Base-by-base conservation (phyloP, 2,797 vertebrate genomes). In the Argentina silus region DNA sequence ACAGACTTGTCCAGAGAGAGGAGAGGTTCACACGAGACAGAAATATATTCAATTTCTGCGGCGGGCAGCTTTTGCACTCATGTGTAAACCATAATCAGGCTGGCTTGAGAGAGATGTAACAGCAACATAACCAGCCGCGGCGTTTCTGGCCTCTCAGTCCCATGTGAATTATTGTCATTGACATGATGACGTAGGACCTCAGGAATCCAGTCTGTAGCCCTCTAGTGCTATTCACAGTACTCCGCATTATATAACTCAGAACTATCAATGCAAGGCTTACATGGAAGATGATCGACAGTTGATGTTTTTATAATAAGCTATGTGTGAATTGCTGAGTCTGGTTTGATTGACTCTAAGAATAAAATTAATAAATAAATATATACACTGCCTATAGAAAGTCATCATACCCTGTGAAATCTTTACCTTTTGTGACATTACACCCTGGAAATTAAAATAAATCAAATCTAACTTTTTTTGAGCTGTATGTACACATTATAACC, bases 41-140 rank as follows among this genome's bases (percentile, higher is more conserved):
- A 51, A 3, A 51, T 14, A 50, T 14, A 9, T 9, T 50, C 47
- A 8, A 50, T 50, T 51, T 51, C 50, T 11, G 27, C 4, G 27
- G 73, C 71, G 44, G 78, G 84, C 85, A 86, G 86, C 83, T 86
- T 85, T 90, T 91, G 87, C 81, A 79, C 85, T 90, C 84, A 84
- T 88, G 88, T 90, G 86, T 90, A 86, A 92, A 90, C 87, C 79
- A 89, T 89, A 90, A 90, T 89, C 84, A 86, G 84, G 79, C 81
- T 57, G 65, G 84, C 79, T 85, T 79, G 80, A 82, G 80, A 89
- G 80, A 92, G 88, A 92, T 91, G 85, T 90, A 89, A 90, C 81
- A 9, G 88, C 80, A 77, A 83, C 78, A 84, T 92, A 88, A 91
- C 78, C 82, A 84, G 84, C 85, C 80, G 51, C 67, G 75, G 83